Percentiles rank a stretch among this genome's conserved stretches.
Evolutionary conservation across 2,113 vertebrate genomes (phyloP).

Genomic region (Varanus salvator): DNA sequence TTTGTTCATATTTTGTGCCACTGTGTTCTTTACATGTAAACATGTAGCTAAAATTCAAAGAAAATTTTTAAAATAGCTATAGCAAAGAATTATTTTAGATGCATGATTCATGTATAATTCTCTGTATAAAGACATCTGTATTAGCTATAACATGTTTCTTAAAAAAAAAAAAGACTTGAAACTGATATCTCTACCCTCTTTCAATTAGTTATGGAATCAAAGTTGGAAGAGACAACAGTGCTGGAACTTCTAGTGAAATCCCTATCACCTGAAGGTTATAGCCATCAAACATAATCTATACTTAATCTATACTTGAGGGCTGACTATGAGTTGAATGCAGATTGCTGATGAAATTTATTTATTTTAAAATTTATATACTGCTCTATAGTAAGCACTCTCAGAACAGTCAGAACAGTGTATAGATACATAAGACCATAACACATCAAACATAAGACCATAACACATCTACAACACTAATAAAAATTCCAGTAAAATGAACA

Average conservation of each 20-base stretch:
- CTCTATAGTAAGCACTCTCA: too few species aligned
- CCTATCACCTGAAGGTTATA: background rate
- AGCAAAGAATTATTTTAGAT: background rate
- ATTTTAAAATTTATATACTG: too few species aligned
- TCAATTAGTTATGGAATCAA: background rate
- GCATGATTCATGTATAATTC: constrained; percentile 11
- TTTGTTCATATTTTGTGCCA: background rate
- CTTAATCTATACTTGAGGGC: too few species aligned
- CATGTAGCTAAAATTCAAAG: background rate
- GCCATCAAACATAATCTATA: too few species aligned
- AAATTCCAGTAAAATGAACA: too few species aligned
- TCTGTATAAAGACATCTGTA: background rate
- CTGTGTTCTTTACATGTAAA: background rate
- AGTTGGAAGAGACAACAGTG: background rate
- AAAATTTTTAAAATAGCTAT: background rate
- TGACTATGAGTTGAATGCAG: too few species aligned
- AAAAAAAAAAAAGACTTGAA: background rate
- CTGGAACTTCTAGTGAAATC: background rate
- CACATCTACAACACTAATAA: too few species aligned
- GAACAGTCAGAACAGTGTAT: too few species aligned
- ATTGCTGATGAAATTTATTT: too few species aligned
- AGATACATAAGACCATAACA: too few species aligned
- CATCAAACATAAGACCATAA: too few species aligned
- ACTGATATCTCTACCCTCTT: background rate
- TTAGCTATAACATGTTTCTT: background rate